Evolutionary conservation across 2,888 invertebrate genomes (phyloP).

Genomic region (Sphaeridia pumilis): DNA sequence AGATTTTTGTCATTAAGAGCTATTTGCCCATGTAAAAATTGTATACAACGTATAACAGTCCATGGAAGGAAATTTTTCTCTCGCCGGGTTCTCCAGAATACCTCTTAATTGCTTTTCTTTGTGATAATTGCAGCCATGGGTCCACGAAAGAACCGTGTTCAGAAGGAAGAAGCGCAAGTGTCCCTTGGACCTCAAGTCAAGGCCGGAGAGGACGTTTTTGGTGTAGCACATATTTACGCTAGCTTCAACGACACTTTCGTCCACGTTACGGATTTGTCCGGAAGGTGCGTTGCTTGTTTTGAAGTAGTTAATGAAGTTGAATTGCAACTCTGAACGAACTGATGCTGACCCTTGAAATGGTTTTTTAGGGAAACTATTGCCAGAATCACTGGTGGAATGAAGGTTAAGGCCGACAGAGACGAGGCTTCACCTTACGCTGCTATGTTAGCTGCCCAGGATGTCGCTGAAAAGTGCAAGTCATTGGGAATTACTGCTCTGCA

Average conservation of each 20-base stretch:
- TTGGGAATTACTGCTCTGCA: conserved; percentile 96
- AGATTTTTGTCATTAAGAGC: too few species aligned
- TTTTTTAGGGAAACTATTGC: conserved; percentile 20
- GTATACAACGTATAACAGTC: too few species aligned
- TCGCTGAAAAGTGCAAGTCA: conserved; percentile 94
- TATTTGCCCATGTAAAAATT: too few species aligned
- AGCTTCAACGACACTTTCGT: conserved; percentile 99
- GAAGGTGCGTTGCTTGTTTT: conserved; percentile 48
- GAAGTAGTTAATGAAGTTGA: background rate
- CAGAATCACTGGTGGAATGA: conserved; percentile 21
- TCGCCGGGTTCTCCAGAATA: too few species aligned
- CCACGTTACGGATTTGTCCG: conserved; percentile 97
- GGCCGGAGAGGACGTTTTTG: conserved; percentile 95
- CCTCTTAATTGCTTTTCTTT: too few species aligned
- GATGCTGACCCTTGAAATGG: background rate
- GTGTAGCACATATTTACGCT: conserved; percentile 98
- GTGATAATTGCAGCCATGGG: too few species aligned
- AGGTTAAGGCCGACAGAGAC: conserved; percentile 97
- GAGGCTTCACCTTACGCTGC: conserved; percentile 99
- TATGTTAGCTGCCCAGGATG: conserved; percentile 96
- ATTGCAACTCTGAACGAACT: background rate
- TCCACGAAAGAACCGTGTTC: conserved; percentile 92
- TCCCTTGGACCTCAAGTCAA: conserved; percentile 91
- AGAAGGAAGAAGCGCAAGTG: conserved; percentile 93
- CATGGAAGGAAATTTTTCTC: too few species aligned